Percentiles rank a stretch among this genome's conserved stretches.
Evolutionary conservation across 2,888 invertebrate genomes (phyloP).

Genomic region (Osedax frankpressi): DNA sequence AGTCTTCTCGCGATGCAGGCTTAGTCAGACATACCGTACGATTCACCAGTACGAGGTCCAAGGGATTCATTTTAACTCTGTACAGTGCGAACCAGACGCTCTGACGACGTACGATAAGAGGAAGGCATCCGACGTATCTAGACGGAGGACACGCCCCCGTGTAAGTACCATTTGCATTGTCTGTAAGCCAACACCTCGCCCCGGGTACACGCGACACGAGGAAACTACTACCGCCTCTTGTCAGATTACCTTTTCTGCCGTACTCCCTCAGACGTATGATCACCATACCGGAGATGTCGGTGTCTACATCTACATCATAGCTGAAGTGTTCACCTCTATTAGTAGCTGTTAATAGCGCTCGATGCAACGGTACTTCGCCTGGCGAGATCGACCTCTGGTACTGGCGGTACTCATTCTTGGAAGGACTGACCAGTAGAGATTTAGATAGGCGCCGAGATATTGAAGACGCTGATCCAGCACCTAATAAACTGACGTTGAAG

Average conservation of each 20-base stretch:
- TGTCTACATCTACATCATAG: too few species aligned
- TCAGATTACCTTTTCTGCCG: too few species aligned
- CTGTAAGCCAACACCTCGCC: not conserved
- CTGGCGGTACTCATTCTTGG: not conserved
- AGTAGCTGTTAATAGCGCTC: too few species aligned
- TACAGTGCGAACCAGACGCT: not conserved
- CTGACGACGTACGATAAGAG: not conserved
- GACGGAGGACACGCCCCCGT: not conserved
- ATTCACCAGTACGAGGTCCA: not conserved
- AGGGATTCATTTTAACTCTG: not conserved
- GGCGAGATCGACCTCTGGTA: not conserved
- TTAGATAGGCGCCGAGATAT: too few species aligned
- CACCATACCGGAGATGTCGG: too few species aligned
- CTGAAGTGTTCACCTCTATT: too few species aligned
- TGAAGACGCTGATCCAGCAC: too few species aligned
- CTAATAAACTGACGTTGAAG: too few species aligned
- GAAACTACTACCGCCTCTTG: not conserved
- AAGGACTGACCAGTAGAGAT: too few species aligned
- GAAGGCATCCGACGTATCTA: not conserved
- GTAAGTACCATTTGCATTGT: not conserved
- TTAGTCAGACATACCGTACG: not conserved
- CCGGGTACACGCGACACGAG: not conserved
- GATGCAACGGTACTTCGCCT: too few species aligned
- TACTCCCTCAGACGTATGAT: not conserved
- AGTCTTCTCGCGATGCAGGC: not conserved